Evolutionary conservation across 2,797 vertebrate species (phyloP), one percentile per base, ranked within the genome.

Genomic region (Sorex maritimensis): DNA sequence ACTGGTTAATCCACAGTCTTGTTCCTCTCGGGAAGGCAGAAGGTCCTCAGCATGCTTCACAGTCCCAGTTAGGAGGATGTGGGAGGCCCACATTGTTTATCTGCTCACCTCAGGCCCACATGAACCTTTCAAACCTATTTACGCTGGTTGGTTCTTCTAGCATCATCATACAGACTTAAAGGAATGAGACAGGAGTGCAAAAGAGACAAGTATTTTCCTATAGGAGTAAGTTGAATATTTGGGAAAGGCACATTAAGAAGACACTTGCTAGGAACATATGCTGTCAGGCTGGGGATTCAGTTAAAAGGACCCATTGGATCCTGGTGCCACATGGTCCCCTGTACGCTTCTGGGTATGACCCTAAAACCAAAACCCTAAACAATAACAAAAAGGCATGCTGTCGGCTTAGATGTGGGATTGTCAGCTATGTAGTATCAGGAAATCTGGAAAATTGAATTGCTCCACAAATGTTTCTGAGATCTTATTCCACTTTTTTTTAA

Each of bases 401-500:
- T 78, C 72, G 17, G 6, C 52, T 30, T 26, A 63, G 38, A 44
- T 30, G 24, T 71, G 34, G 65, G 72, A 65, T 15, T 91, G 46
- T 12, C 72, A 61, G 55, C 61, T 49, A 6, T 30, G 71, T 92
- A 93, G 46, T 41, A 83, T 67, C 46, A 49, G 49, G 71, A 86
- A 72, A 78, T 77, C 55, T 24, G 68, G 67, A 82, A 90, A 74
- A 23, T 88, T 55, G 23, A 9, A 69, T 71, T 52, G 68, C 58
- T 61, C 87, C 80, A 83, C 83, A 90, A 75, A 83, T 61, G 63
- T 71, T 68, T 91, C 67, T 77, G 81, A 90, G 75, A 82, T 77
- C 63, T 85, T 69, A 55, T 65, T 92, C 68, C 61, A 67, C 77
- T 93, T 95, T 92, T 61, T 52, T 52, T 52, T n/a, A 92, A 95